Conservation (phyloP, 1,140 invertebrate genomes). For the Calephelis virginiensis region DNA sequence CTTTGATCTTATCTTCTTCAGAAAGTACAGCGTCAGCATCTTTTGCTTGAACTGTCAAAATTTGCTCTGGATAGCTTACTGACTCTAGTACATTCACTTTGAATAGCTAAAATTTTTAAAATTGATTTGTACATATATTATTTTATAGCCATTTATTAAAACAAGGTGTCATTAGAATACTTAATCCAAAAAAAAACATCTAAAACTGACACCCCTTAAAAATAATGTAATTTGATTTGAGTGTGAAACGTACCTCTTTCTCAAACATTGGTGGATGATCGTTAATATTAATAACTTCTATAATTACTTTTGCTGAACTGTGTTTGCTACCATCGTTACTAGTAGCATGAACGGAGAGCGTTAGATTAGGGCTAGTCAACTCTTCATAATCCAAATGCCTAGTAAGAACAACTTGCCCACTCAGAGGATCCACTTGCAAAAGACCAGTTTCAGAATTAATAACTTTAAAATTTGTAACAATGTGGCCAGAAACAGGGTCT, state of each 20-base stretch:
- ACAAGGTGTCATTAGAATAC: too few species aligned
- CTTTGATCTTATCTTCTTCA: constrained; percentile 80
- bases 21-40: constrained; percentile 85
- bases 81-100: constrained; percentile 86
- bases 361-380: constrained; percentile 82
- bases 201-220: too few species aligned
- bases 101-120: constrained; percentile 75
- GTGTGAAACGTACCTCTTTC: constrained; percentile 72
- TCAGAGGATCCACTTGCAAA: constrained; percentile 82
- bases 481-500: constrained; percentile 83
- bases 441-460: constrained; percentile 70
- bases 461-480: constrained; percentile 82
- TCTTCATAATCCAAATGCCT: constrained; percentile 87
- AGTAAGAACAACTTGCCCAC: constrained; percentile 85
- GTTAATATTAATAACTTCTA: constrained; percentile 87
- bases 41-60: constrained; percentile 84
- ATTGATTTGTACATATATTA: too few species aligned
- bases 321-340: constrained; percentile 84
- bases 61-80: constrained; percentile 82
- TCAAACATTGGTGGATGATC: constrained; percentile 89
- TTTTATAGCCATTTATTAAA: too few species aligned
- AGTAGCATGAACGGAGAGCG: constrained; percentile 85
- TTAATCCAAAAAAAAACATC: too few species aligned
- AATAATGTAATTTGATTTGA: not conserved
- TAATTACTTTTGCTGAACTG: constrained; percentile 83